These are phyloP conservation scores for Hydrolagus affinis DNA, from an alignment of 2,113 vertebrate species.

Conservation along the genomic window DNA sequence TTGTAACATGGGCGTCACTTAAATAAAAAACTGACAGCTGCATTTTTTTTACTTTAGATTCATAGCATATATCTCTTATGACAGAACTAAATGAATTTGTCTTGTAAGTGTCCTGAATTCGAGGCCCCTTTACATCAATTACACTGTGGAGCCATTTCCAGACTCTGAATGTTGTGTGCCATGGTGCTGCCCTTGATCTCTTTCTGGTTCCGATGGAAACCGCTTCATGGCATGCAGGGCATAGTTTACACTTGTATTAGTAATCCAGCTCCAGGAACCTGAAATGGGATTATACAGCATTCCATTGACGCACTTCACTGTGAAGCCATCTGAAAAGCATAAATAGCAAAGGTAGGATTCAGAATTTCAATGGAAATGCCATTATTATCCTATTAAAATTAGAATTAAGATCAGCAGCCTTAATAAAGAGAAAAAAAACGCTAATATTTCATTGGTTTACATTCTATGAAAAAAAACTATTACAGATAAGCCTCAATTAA, in stretches of 20 bases:
- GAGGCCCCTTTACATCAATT: background rate
- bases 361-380: background rate
- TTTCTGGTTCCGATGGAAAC: constrained; percentile 27
- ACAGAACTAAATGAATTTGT: background rate
- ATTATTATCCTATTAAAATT: background rate
- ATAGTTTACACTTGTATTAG: constrained; percentile 76
- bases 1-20: background rate
- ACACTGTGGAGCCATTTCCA: background rate
- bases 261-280: constrained; percentile 72
- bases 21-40: too few species aligned
- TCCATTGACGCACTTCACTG: constrained; percentile 68
- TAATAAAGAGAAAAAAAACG: background rate
- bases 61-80: background rate
- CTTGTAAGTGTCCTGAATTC: background rate
- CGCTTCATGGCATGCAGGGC: constrained; percentile 73
- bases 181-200: constrained; percentile 31
- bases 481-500: too few species aligned
- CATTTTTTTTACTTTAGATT: too few species aligned
- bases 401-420: background rate
- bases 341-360: background rate
- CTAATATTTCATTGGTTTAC: background rate
- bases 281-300: constrained; percentile 82
- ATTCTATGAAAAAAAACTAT: background rate
- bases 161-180: background rate
- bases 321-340: constrained; percentile 67